Conservation (phyloP, 2,113 vertebrate species). For the Antechinus stuartii region DNA sequence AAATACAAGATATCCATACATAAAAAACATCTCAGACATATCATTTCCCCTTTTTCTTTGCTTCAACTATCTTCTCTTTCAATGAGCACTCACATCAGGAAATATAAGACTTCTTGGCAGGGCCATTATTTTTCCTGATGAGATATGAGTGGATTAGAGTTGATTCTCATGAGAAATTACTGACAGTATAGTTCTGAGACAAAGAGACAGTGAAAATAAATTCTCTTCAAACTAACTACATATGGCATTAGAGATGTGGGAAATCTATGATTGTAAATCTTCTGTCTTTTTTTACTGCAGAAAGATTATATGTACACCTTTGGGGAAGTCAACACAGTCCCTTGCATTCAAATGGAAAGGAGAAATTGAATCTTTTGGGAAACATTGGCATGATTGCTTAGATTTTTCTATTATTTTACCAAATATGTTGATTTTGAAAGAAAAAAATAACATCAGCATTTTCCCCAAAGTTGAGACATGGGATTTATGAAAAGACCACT, state of each 20-base stretch:
- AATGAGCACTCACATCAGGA: constrained; percentile 21
- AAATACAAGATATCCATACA: not conserved
- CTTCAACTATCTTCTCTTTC: constrained; percentile 34
- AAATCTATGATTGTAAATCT: constrained; percentile 6
- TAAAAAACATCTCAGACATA: constrained; percentile 29
- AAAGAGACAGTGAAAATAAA: constrained; percentile 54
- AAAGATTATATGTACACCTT: constrained; percentile 30
- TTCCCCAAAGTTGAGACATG: not conserved
- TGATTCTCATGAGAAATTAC: constrained; percentile 56
- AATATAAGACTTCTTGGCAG: constrained; percentile 50
- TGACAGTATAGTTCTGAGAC: constrained; percentile 21
- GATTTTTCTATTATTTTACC: not conserved
- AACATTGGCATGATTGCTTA: not conserved
- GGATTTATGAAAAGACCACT: not conserved
- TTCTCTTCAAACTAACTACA: constrained; percentile 59
- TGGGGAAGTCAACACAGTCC: not conserved
- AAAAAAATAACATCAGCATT: not conserved
- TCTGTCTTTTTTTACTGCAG: constrained; percentile 55
- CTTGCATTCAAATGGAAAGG: constrained; percentile 19
- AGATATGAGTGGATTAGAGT: constrained; percentile 56
- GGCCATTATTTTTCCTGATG: constrained; percentile 63
- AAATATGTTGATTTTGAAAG: not conserved
- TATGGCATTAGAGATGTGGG: constrained; percentile 24
- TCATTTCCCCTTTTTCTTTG: not conserved
- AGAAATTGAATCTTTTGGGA: constrained; percentile 1